A percentile compares a stretch with the other conserved stretches of the same genome.
These are phyloP conservation scores for Chrysodeixis includens DNA, from an alignment of 2,888 invertebrate genomes.

Conservation along the genomic window DNA sequence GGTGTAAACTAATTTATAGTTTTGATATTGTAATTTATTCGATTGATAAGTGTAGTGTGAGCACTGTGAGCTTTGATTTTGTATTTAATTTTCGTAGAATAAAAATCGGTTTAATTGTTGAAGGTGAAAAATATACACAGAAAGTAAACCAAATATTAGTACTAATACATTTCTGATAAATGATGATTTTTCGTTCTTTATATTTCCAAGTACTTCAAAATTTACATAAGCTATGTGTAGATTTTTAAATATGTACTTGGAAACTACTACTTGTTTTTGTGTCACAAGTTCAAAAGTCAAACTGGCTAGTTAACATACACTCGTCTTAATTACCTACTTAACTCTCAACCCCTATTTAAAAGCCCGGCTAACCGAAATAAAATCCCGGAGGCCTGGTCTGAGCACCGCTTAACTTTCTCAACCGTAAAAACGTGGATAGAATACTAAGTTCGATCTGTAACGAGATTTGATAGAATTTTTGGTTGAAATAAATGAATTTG, in stretches of 20 bases:
- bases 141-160: too few species aligned
- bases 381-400: not conserved
- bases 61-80: too few species aligned
- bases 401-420: not conserved
- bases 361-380: not conserved
- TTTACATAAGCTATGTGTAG: too few species aligned
- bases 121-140: not conserved
- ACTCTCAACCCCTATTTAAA: not conserved
- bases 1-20: too few species aligned
- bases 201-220: too few species aligned
- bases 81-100: too few species aligned
- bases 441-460: slow-evolving; percentile 1
- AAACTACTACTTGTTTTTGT: too few species aligned
- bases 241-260: too few species aligned
- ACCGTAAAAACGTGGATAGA: not conserved
- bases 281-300: not conserved
- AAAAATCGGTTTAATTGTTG: too few species aligned
- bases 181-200: too few species aligned
- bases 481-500: not conserved
- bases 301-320: not conserved
- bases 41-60: too few species aligned
- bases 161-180: too few species aligned
- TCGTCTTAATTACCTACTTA: slow-evolving; percentile 6
- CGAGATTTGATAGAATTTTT: not conserved
- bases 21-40: not conserved